Base-by-base conservation (phyloP, 2,797 vertebrate genomes). In the Amniataba percoides region DNA sequence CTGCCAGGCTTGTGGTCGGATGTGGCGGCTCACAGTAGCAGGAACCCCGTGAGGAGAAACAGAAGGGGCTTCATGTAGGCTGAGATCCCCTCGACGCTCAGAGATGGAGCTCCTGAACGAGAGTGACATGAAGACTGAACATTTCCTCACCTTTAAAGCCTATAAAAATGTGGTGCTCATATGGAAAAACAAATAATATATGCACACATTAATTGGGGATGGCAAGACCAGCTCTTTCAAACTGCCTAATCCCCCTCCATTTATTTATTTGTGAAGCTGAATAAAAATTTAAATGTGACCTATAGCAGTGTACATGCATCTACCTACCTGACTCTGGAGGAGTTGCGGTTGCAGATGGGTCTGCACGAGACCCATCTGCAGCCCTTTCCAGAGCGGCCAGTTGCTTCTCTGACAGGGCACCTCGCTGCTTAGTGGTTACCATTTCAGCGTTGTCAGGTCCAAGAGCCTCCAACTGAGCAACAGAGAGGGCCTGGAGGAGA, bases 401-500 rank as follows among this genome's bases (percentile, higher is more conserved):
- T 21, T 94, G 91, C 1, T 85, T 46, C 0, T 19, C 2, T 0
- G 1, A 40, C 48, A 96, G 64, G 2, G 1, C 52, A 0, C 11
- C 64, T 66, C 1, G 70, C 81, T 96, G 95, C 21, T 81, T 27
- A 2, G 7, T 14, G 7, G 93, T 95, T 34, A 96, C 63, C 78
- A 76, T 73, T 27, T 63, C 93, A 56, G 92, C 92, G 1, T 88
- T 94, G 80, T 94, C 93, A 43, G 95, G 92, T 39, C 93, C 93
- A 25, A 95, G 82, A 55, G 91, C 89, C 71, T 59, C 51, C 25
- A 96, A 58, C 81, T 95, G 92, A 66, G 27, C 80, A 21, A 39
- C 52, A 8, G 93, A 90, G 31, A 96, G 81, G 0, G 8, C 55
- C 95, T 96, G 80, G 4, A 40, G 13, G 64, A 34, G 19, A n/a